Conservation (phyloP, 2,113 vertebrate genomes). For the Bombycilla garrulus region DNA sequence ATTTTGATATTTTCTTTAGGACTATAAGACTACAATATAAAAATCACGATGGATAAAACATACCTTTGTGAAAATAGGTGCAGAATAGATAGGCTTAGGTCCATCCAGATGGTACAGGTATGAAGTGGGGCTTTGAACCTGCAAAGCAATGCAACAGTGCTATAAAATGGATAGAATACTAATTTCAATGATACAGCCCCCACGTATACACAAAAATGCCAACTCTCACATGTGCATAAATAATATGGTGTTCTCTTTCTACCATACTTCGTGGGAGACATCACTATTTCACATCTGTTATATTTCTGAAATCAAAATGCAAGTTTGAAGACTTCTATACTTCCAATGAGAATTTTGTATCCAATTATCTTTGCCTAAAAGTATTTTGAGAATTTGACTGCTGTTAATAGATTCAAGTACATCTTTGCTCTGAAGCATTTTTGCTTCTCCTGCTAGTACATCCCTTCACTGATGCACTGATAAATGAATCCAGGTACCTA, state of each 20-base stretch:
- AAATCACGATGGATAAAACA: conserved; percentile 18
- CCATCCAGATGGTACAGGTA: conserved; percentile 77
- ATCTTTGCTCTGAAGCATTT: not conserved
- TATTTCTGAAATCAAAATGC: conserved; percentile 17
- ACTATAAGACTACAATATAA: not conserved
- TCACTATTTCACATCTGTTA: not conserved
- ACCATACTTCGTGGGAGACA: not conserved
- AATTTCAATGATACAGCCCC: not conserved
- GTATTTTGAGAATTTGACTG: conserved; percentile 26
- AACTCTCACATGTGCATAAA: not conserved
- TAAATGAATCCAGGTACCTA: not conserved
- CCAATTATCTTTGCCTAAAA: conserved; percentile 23
- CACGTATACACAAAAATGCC: not conserved
- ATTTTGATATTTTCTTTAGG: not conserved
- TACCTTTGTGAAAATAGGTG: conserved; percentile 91
- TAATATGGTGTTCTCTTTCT: not conserved
- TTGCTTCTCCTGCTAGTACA: not conserved
- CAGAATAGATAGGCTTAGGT: conserved; percentile 55
- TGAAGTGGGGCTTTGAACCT: conserved; percentile 88
- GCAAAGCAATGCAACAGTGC: conserved; percentile 31
- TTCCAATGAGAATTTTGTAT: not conserved
- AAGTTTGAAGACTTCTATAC: not conserved
- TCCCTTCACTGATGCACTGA: not conserved
- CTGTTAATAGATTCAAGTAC: not conserved
- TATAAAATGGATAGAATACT: not conserved